These are phyloP conservation scores for Leptodactylus fallax DNA, from an alignment of 2,797 vertebrate genomes.

Conservation along the genomic window DNA sequence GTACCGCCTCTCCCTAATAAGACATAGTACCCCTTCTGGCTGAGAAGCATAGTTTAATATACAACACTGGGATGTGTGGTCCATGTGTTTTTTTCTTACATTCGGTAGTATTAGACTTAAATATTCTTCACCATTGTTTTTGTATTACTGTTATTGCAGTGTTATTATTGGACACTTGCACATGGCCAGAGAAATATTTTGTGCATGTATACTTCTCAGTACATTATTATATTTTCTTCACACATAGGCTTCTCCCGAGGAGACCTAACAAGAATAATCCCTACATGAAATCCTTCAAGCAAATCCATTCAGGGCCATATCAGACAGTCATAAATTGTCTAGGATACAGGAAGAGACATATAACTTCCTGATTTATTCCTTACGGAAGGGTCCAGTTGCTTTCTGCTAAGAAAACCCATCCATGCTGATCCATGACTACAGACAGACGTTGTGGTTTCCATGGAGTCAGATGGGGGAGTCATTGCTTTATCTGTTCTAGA, in stretches of 20 bases:
- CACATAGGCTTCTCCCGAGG: constrained; percentile 15
- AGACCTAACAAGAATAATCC: constrained; percentile 58
- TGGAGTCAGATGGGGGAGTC: constrained; percentile 60
- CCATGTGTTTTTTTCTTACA: background rate
- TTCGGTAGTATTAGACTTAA: no score
- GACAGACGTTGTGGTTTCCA: constrained; percentile 67
- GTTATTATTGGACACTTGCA: no score
- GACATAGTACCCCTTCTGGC: no score
- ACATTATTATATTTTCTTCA: background rate
- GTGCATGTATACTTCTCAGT: background rate
- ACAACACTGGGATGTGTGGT: no score
- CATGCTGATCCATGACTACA: constrained; percentile 64
- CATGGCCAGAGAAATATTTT: no score
- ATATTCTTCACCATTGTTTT: no score
- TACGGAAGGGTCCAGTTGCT: constrained; percentile 47
- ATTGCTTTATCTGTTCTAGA: constrained; percentile 42
- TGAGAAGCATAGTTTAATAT: no score
- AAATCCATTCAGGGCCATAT: constrained; percentile 66
- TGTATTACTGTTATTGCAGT: no score
- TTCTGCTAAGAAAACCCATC: constrained; percentile 59
- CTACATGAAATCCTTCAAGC: constrained; percentile 60
- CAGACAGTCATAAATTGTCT: constrained; percentile 76
- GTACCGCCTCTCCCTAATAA: no score
- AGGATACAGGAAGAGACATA: constrained; percentile 69
- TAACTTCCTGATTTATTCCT: constrained; percentile 74